phyloP scores from a whole-genome alignment of 2,113 vertebrate species.

The Notiomystis cincta region DNA sequence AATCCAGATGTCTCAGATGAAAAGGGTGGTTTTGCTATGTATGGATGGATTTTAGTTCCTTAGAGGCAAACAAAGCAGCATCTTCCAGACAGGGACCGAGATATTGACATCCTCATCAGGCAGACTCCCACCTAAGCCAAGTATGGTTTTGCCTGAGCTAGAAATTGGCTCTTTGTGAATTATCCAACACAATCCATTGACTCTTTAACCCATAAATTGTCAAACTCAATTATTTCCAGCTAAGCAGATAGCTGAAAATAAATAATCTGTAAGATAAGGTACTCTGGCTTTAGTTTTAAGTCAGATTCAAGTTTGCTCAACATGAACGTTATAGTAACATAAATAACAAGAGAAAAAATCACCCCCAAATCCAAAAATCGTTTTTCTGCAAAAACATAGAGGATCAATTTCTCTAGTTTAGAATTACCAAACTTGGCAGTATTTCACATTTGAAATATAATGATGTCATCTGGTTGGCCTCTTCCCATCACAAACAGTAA shows the following conservation, averaged over 20 bases:
- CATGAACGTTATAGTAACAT: conserved; percentile 38
- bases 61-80: not conserved
- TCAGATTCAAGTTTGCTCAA: conserved; percentile 54
- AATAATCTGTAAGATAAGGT: conserved; percentile 51
- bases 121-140: conserved; percentile 17
- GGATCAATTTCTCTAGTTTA: conserved; percentile 75
- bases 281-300: conserved; percentile 8
- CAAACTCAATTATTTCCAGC: conserved; percentile 41
- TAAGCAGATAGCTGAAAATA: conserved; percentile 35
- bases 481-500: conserved; percentile 79
- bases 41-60: not conserved
- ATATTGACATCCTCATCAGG: conserved; percentile 25
- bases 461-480: conserved; percentile 83
- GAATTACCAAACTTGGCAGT: conserved; percentile 74
- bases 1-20: conserved; percentile 11
- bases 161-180: conserved; percentile 18
- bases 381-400: conserved; percentile 61
- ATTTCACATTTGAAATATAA: conserved; percentile 72
- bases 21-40: not conserved
- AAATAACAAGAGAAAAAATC: conserved; percentile 61
- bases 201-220: conserved; percentile 36
- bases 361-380: conserved; percentile 49
- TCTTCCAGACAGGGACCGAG: conserved; percentile 23
- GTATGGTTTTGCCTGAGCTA: not conserved
- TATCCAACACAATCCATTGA: conserved; percentile 30